These are phyloP conservation scores for Ciconia stormi DNA, from an alignment of 2,113 vertebrate genomes.

Conservation along the genomic window DNA sequence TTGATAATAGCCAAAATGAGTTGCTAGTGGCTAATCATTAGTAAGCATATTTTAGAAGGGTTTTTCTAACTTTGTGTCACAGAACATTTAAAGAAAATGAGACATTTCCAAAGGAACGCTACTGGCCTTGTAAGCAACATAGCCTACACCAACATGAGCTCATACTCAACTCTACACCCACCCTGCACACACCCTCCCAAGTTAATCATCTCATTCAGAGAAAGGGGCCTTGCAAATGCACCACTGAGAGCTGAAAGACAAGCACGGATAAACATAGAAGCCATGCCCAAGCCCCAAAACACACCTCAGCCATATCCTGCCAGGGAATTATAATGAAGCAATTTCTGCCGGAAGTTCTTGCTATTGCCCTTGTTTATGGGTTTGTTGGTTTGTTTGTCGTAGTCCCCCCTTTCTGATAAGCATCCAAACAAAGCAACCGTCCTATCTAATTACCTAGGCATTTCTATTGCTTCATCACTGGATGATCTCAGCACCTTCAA, in stretches of 20 bases:
- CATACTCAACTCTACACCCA: neutral
- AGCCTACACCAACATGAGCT: neutral
- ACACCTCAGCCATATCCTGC: no score
- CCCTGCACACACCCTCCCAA: neutral
- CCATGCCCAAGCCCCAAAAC: neutral
- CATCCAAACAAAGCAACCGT: neutral
- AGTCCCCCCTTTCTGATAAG: neutral
- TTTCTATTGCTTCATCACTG: neutral
- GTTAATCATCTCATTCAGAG: neutral
- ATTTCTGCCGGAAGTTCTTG: neutral
- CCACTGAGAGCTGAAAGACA: neutral
- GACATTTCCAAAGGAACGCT: neutral
- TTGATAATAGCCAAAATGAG: neutral
- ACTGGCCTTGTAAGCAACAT: neutral
- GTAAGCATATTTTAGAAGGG: neutral
- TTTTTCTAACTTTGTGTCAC: neutral
- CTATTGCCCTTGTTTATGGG: neutral
- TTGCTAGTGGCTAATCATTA: neutral
- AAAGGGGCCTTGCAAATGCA: neutral
- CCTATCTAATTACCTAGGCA: neutral
- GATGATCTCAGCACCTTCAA: neutral
- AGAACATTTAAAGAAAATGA: neutral
- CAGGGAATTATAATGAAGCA: neutral
- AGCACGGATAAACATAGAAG: neutral
- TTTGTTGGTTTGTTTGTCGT: neutral